Base-by-base conservation (phyloP, 2,113 vertebrate species). In the Boulengeromyrus knoepffleri region DNA sequence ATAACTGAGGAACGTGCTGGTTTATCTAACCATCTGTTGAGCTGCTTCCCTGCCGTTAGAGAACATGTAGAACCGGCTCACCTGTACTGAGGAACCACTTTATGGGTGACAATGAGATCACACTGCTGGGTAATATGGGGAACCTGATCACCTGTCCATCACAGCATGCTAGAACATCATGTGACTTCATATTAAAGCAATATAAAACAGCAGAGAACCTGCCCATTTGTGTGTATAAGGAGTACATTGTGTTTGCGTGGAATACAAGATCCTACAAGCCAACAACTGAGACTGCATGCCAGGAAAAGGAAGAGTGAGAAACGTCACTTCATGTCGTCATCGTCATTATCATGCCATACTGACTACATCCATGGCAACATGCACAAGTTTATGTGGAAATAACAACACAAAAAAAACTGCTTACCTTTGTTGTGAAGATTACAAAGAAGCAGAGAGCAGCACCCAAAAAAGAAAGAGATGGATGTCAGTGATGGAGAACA, bases 371-470 rank as follows among this genome's bases (percentile, higher is more conserved):
- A 17, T 17, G 31, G 2, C 70, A 77, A 5, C 70, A 80, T 19
- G 36, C 74, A 80, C 13, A 80, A 6, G 36, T 80, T 39, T 19
- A 36, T 15, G 74, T 42, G n/a, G 74, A 42, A 42, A 80, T 80
- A 80, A 80, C 74, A 80, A 80, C 0, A 39, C 27, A 77, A 80
- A 80, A 12, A 42, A 85, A 47, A 46, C 3, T 85, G 83, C 83
- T 85, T 85, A 85, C 83, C 83, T 85, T 85, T 47, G 83, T 85
- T 85, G 19, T 49, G 88, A 88, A 56, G 62, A 88, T 46, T 42
- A 17, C 58, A 46, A 1, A 13, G 62, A 12, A 74, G 19, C 80
- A 45, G 36, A 46, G 2, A 5, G 45, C 83, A 85, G 83, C 83
- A 85, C 83, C 83, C 39, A 85, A 85, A 85, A 85, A 45, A 85